phyloP scores from a whole-genome alignment of 2,113 vertebrate genomes.

The Lepus europaeus region DNA sequence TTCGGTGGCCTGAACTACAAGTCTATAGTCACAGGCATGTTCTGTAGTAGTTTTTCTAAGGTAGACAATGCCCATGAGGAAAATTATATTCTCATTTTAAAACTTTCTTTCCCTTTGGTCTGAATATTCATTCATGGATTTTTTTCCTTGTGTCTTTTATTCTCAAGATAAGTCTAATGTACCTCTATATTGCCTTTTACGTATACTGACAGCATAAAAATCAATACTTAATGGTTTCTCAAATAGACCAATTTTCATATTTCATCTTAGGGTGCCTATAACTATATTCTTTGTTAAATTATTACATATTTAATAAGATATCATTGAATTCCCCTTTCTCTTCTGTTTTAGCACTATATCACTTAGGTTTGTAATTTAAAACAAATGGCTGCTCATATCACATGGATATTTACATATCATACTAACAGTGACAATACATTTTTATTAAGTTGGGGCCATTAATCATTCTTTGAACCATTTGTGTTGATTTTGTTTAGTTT shows the following conservation, averaged over 20 bases:
- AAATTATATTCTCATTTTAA: no score
- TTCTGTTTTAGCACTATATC: not conserved
- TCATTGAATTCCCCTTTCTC: not conserved
- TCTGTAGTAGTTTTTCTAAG: no score
- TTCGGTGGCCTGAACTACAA: no score
- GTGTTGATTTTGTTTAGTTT: conserved; percentile 7
- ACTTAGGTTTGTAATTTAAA: not conserved
- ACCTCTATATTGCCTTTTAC: not conserved
- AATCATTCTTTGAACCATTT: conserved; percentile 17
- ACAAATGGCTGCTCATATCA: not conserved
- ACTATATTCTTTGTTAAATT: not conserved
- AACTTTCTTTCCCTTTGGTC: no score
- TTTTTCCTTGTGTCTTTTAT: not conserved
- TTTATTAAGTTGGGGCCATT: conserved; percentile 26
- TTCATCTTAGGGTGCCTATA: not conserved
- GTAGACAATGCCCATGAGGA: no score
- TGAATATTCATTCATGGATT: not conserved
- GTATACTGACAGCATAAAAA: not conserved
- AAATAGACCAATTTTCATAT: not conserved
- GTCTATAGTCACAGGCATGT: no score
- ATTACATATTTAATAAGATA: not conserved
- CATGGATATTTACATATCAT: not conserved
- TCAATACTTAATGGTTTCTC: not conserved
- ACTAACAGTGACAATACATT: not conserved
- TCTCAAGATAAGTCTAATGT: not conserved